Evolutionary conservation across 2,113 vertebrate genomes (phyloP).

Genomic region (Atrichornis clamosus): DNA sequence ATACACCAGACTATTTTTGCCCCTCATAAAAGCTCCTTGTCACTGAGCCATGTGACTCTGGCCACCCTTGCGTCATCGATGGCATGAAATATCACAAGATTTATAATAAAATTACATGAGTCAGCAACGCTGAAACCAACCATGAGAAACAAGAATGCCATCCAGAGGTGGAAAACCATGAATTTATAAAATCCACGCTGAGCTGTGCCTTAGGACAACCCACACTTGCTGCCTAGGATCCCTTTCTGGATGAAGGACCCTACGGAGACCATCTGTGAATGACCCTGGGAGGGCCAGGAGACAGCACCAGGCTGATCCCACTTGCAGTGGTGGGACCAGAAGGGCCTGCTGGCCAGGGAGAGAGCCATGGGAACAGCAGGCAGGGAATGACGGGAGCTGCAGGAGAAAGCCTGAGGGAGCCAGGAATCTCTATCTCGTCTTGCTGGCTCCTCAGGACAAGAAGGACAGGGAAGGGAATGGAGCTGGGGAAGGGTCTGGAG

Average conservation of each 20-base stretch:
- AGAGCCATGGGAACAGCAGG: neutral
- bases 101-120: neutral
- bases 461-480: rapidly evolving
- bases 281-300: neutral
- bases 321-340: neutral
- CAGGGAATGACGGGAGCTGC: neutral
- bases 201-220: neutral
- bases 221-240: neutral
- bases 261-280: neutral
- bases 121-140: neutral
- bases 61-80: neutral
- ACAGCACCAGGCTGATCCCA: neutral
- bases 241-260: neutral
- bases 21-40: neutral
- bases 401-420: neutral
- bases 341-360: neutral
- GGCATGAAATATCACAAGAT: neutral
- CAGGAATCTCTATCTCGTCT: neutral
- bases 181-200: neutral
- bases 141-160: neutral
- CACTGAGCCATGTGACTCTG: neutral
- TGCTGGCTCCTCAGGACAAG: rapidly evolving
- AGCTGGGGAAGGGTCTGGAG: neutral
- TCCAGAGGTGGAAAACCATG: neutral
- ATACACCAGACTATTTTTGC: neutral